Percentiles rank a stretch among this genome's conserved stretches.
These are phyloP conservation scores for Neotragus pygmaeus DNA, from an alignment of 2,113 vertebrate species.

Conservation along the genomic window DNA sequence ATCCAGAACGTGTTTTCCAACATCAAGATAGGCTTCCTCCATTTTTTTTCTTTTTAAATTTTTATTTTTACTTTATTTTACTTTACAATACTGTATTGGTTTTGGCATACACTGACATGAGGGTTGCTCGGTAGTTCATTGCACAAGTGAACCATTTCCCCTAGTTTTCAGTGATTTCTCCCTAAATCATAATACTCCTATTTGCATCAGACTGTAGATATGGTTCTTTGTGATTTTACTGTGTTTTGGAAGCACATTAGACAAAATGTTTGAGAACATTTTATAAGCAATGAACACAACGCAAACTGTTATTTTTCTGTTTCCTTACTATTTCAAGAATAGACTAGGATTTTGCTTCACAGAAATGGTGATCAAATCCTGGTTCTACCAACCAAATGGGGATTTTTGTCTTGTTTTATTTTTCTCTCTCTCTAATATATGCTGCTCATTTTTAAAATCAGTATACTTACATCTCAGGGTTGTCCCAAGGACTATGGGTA, in stretches of 20 bases:
- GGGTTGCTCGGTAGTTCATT: not conserved
- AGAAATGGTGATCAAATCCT: not conserved
- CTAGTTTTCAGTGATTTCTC: not conserved
- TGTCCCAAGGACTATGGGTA: not conserved
- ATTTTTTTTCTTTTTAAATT: no score
- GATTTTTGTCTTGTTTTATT: not conserved
- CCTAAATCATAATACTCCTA: not conserved
- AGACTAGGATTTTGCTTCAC: not conserved
- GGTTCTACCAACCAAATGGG: not conserved
- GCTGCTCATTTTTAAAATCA: not conserved
- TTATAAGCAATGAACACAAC: not conserved
- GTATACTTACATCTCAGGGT: not conserved
- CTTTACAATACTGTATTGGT: no score
- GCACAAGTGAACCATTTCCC: not conserved
- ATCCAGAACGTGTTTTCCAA: not conserved
- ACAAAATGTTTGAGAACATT: not conserved
- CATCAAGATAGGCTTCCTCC: not conserved
- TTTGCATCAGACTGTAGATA: not conserved
- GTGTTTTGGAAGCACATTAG: not conserved
- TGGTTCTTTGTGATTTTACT: not conserved
- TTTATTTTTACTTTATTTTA: no score
- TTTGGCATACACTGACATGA: no score
- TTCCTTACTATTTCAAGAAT: not conserved
- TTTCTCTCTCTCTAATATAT: not conserved
- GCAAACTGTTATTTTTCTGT: not conserved